phyloP scores from a whole-genome alignment of 2,113 vertebrate species.

The Ceuthmochares aereus region DNA sequence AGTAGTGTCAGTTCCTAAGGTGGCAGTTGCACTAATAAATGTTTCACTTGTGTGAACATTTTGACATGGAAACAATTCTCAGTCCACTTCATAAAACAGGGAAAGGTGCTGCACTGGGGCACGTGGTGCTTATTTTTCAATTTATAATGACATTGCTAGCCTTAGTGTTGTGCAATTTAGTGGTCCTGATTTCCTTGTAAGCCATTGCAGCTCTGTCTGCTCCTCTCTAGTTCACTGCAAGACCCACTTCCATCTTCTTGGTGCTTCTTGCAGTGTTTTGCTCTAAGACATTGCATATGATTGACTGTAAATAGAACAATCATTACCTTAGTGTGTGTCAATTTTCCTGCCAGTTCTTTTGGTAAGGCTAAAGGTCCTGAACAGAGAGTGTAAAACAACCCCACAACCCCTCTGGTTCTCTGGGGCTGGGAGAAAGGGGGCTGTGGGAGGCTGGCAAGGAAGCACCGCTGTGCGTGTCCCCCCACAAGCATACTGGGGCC shows the following conservation, averaged over 20 bases:
- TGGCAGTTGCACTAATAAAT: background rate
- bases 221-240: background rate
- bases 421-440: background rate
- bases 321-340: background rate
- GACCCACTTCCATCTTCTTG: background rate
- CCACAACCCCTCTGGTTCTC: background rate
- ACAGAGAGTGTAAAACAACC: background rate
- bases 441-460: background rate
- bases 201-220: background rate
- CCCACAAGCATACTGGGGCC: fast-evolving
- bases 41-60: background rate
- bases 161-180: background rate
- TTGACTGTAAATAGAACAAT: background rate
- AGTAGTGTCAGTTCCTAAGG: background rate
- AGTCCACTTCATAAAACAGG: background rate
- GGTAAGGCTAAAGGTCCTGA: background rate
- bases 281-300: background rate
- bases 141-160: background rate
- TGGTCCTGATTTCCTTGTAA: background rate
- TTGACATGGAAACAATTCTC: background rate
- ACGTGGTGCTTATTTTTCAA: background rate
- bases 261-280: background rate
- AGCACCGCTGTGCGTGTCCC: fast-evolving
- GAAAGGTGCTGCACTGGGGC: background rate
- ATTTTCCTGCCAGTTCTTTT: background rate